These are phyloP conservation scores for Pristionchus fissidentatus DNA, from an alignment of 2,888 invertebrate genomes.

Conservation along the genomic window DNA sequence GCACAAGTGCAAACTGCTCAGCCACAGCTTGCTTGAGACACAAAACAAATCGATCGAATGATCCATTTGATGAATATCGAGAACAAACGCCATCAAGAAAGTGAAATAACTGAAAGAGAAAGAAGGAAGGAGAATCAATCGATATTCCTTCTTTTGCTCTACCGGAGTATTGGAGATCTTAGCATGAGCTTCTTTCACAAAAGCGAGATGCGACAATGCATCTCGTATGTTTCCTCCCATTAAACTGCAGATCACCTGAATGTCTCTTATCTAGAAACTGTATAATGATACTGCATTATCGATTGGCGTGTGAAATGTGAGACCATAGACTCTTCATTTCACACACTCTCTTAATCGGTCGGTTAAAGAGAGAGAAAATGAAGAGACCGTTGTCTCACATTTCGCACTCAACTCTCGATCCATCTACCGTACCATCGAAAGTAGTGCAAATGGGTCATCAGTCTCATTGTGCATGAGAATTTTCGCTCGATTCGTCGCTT, in stretches of 20 bases:
- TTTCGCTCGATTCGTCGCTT: slow-evolving; percentile 14
- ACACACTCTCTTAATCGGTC: too few relatives aligned
- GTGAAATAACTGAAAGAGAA: slow-evolving; percentile 49
- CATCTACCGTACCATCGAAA: slow-evolving; percentile 44
- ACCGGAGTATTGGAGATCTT: slow-evolving; percentile 57
- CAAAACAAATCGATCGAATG: slow-evolving; percentile 69
- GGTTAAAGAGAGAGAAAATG: background rate
- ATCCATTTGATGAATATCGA: background rate
- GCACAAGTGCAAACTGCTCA: slow-evolving; percentile 55
- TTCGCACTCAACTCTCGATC: background rate
- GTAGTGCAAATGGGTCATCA: slow-evolving; percentile 24
- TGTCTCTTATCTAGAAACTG: background rate
- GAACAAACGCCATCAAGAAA: slow-evolving; percentile 76
- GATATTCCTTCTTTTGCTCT: background rate
- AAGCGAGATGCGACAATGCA: slow-evolving; percentile 88
- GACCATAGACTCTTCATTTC: too few relatives aligned
- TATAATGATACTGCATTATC: background rate
- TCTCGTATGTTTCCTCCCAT: slow-evolving; percentile 76
- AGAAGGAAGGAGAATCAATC: background rate
- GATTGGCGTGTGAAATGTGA: too few relatives aligned
- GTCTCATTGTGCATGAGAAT: background rate
- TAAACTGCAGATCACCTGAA: slow-evolving; percentile 58
- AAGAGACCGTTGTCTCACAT: background rate
- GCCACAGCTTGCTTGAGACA: slow-evolving; percentile 52
- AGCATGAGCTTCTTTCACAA: slow-evolving; percentile 85